Conservation (phyloP, 2,888 invertebrate genomes). For the Caenorhabditis sulstoni region DNA sequence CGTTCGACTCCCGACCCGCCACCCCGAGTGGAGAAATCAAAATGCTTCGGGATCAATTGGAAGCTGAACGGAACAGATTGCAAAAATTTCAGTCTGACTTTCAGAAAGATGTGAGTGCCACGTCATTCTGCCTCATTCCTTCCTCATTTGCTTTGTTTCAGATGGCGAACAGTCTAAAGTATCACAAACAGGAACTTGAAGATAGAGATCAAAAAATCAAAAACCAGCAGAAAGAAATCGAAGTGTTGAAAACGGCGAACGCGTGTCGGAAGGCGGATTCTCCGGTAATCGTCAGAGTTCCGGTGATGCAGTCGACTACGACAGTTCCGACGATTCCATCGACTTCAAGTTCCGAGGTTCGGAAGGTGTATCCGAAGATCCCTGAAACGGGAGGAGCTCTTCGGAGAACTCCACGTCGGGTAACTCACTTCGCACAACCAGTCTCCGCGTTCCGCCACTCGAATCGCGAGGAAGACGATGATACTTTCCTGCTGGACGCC, state of each 20-base stretch:
- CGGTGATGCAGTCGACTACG: background rate
- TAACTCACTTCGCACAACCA: background rate
- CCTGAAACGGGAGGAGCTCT: background rate
- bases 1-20: conserved; percentile 11
- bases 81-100: conserved; percentile 25
- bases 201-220: background rate
- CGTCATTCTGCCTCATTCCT: background rate
- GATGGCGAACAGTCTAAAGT: conserved; percentile 16
- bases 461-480: conserved; percentile 24
- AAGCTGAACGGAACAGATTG: conserved; percentile 44
- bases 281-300: background rate
- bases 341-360: conserved; percentile 1
- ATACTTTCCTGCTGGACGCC: conserved; percentile 44
- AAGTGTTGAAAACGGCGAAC: conserved; percentile 27
- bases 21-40: conserved; percentile 53
- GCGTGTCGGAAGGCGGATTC: conserved; percentile 7
- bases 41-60: conserved; percentile 55
- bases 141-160: background rate
- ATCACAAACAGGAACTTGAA: conserved; percentile 7
- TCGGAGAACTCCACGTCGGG: conserved; percentile 28
- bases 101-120: conserved; percentile 37
- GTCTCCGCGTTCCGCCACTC: conserved; percentile 46
- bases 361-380: conserved; percentile 36
- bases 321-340: background rate
- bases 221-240: conserved; percentile 29